Percentiles rank a stretch among this genome's conserved stretches.
Conservation (phyloP, 2,113 vertebrate genomes). For the Albula glossodonta region DNA sequence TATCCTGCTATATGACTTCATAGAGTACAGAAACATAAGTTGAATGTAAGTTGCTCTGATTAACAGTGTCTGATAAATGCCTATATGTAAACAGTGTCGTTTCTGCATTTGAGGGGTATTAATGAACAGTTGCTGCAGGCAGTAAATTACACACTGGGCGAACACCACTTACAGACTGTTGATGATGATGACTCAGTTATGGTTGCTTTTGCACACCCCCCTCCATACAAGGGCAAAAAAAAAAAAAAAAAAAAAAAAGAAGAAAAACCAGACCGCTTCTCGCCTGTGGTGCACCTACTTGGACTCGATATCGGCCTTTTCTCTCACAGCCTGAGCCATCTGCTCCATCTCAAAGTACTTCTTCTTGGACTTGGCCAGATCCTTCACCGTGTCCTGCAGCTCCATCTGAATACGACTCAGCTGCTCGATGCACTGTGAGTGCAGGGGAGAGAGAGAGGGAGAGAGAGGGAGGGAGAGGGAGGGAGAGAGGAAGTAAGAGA, state of each 20-base stretch:
- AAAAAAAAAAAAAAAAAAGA: too few species aligned
- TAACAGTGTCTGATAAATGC: too few species aligned
- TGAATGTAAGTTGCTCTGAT: too few species aligned
- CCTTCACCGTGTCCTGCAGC: slow-evolving; percentile 96
- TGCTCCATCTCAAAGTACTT: slow-evolving; percentile 98
- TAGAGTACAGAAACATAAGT: too few species aligned
- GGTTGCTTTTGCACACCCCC: neutral
- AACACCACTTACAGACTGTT: neutral
- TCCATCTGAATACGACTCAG: slow-evolving; percentile 92
- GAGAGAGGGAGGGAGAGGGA: slow-evolving; percentile 3
- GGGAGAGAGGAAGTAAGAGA: neutral
- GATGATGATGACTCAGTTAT: neutral
- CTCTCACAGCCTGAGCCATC: slow-evolving; percentile 94
- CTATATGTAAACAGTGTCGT: too few species aligned
- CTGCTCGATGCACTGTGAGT: slow-evolving; percentile 88
- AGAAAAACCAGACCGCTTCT: neutral
- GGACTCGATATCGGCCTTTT: slow-evolving; percentile 97
- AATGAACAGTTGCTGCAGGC: neutral
- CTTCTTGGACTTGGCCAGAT: slow-evolving; percentile 98
- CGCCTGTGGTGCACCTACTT: slow-evolving; percentile 77
- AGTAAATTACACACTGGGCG: neutral
- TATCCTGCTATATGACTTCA: too few species aligned
- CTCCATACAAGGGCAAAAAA: too few species aligned
- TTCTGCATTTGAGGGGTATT: too few species aligned
- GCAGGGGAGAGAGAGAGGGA: slow-evolving; percentile 33